Evolutionary conservation across 2,113 vertebrate genomes (phyloP).

Genomic region (Cavia aperea): DNA sequence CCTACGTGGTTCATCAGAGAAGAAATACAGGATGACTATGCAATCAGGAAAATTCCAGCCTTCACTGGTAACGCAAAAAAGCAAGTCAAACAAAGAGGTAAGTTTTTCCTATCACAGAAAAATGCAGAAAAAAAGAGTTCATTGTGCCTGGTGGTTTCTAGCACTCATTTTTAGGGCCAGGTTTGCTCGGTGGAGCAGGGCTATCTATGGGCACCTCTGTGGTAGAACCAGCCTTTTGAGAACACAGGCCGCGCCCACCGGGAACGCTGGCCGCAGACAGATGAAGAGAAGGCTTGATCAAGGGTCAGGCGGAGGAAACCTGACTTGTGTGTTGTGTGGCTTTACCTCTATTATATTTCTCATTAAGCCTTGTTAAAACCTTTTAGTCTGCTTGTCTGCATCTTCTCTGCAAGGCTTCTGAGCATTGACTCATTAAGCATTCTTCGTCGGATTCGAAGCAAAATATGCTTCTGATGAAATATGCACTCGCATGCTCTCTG

Average conservation of each 20-base stretch:
- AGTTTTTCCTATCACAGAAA: not conserved
- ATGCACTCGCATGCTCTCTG: constrained; percentile 63
- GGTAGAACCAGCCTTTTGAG: not conserved
- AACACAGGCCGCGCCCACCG: not conserved
- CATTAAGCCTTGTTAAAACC: constrained; percentile 32
- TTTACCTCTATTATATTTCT: constrained; percentile 29
- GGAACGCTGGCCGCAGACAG: not conserved
- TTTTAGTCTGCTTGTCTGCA: constrained; percentile 19
- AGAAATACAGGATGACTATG: not conserved
- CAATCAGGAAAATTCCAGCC: not conserved
- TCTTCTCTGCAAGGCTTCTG: constrained; percentile 47
- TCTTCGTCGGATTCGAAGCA: constrained; percentile 65
- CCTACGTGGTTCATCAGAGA: not conserved
- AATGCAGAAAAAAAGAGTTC: not conserved
- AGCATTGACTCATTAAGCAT: constrained; percentile 67
- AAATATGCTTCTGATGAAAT: constrained; percentile 72
- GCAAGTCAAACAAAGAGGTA: constrained; percentile 17
- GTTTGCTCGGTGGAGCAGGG: not conserved
- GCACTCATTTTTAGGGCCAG: not conserved
- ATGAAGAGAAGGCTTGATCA: not conserved
- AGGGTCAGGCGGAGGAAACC: not conserved
- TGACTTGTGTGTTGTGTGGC: not conserved
- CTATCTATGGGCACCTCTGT: not conserved
- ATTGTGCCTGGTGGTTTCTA: not conserved
- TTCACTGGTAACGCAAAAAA: constrained; percentile 16